These are phyloP conservation scores for Etheostoma cragini DNA, from an alignment of 2,113 vertebrate genomes.

Conservation along the genomic window DNA sequence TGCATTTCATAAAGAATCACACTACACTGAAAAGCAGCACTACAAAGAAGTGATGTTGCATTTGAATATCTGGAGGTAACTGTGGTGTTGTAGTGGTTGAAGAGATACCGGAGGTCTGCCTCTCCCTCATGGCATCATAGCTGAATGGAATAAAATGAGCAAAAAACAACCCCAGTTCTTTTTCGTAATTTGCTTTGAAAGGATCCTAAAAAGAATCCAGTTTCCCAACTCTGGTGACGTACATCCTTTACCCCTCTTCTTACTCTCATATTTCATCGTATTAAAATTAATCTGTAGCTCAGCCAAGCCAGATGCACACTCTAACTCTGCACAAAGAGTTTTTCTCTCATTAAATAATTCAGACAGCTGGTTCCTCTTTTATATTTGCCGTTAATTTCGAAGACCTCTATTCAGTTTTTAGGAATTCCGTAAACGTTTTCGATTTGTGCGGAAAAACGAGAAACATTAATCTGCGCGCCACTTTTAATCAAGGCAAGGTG, in stretches of 20 bases:
- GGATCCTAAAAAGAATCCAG: conserved; percentile 45
- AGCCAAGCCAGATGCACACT: conserved; percentile 75
- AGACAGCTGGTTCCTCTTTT: conserved; percentile 68
- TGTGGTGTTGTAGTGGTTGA: background rate
- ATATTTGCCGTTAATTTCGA: conserved; percentile 43
- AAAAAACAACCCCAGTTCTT: conserved; percentile 22
- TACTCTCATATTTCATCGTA: conserved; percentile 61
- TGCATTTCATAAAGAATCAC: background rate
- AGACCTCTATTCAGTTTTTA: conserved; percentile 13
- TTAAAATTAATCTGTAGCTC: conserved; percentile 69
- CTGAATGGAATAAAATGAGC: conserved; percentile 33
- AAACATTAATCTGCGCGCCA: conserved; percentile 33
- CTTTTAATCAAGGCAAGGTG: conserved; percentile 43
- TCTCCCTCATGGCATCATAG: conserved; percentile 19
- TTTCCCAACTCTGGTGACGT: conserved; percentile 64
- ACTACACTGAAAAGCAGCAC: background rate
- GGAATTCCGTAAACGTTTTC: conserved; percentile 18
- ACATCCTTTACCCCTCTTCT: conserved; percentile 65
- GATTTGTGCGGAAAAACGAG: conserved; percentile 13
- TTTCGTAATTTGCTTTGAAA: conserved; percentile 47
- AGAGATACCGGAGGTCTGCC: conserved; percentile 4
- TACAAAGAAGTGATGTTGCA: background rate
- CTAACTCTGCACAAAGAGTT: conserved; percentile 55
- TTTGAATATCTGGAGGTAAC: conserved; percentile 17
- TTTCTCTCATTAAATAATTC: conserved; percentile 56